Base-by-base conservation (phyloP, 2,888 invertebrate genomes). In the Dryococelus australis region DNA sequence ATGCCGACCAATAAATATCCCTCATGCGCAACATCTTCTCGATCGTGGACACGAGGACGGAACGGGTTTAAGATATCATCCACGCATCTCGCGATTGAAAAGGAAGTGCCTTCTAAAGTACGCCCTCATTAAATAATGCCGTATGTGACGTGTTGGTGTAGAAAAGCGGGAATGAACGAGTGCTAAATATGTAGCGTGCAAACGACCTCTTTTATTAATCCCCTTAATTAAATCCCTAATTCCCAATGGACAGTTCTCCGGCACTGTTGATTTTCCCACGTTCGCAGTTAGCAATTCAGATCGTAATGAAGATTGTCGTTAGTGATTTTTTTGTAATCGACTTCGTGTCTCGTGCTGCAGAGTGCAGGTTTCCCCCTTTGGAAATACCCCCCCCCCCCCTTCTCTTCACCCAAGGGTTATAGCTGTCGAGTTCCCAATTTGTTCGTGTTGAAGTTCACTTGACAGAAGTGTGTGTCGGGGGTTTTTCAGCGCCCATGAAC, bases 131-230 rank as follows among this genome's bases (percentile, higher is more conserved):
- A 35, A 1, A 35, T 35, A 4, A 1, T 35, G 35, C 35, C 35
- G 4, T 35, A 35, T 35, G 1, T 35, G 35, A 35, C 47, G 2
- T 13, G 47, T 47, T 47, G 47, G 35, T 13, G 65, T 65, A 20
- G n/a, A 2, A 16, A 10, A 65, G 65, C 65, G 65, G 65, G 8
- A n/a, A 24, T 9, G n/a, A 20, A 65, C 65, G 10, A 16, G 8
- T 16, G 2, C 8, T 3, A 47, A 5, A 6, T 35, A 6, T 47
- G 47, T 47, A 47, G 47, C 8, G 47, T 13, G 47, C 0, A 65
- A 65, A 65, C 65, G 65, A 65, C 65, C 65, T 65, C 65, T 65
- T 65, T 65, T 65, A 65, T 65, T 24, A 65, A 65, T 65, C 65
- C 65, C 12, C 24, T n/a, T n/a, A 24, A 10, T 65, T 65, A 65